Base-by-base conservation (phyloP, 2,113 vertebrate species). In the Sitta europaea region DNA sequence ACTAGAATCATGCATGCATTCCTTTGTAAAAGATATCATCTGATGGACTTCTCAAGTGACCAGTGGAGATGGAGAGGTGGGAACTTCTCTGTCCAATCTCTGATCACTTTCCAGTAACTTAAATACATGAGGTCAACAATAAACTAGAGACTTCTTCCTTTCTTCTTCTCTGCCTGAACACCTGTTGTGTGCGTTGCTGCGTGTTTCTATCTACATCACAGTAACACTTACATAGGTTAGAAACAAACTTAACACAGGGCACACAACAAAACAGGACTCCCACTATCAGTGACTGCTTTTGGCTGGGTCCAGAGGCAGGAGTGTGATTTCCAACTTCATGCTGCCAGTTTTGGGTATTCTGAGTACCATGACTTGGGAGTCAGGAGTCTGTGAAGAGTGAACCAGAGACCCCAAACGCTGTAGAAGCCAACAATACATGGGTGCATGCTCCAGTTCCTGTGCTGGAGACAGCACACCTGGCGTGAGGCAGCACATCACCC, bases 391-490 rank as follows among this genome's bases (percentile, higher is more conserved):
- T 15, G 35, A 81, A 55, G 58, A 65, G 21, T 17, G 53, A 89
- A 77, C 5, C 47, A 62, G 57, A 76, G 47, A 66, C 5, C 12
- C 6, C 24, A 33, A 66, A 19, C 2, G 19, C 38, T 63, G 43
- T 2, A 61, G 38, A 22, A 71, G 67, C 16, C 59, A 40, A 4
- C 0, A 13, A 63, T 10, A 5, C 14, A 53, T 0, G 3, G 3
- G 14, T 40, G 14, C 27, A 47, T 0, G 0, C 38, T 76, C 22
- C 47, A 42, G 61, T 2, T 54, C 27, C 25, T 0, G 0, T 15
- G 35, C n/a, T 4, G 2, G 35, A 87, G 31, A 75, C n/a, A 50
- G 58, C 38, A 43, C 2, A 42, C 6, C 27, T 43, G 31, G 33
- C 4, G 3, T 0, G 0, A 87, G 48, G n/a, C 11, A 25, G 55